Evolutionary conservation across 2,797 vertebrate genomes (phyloP), one percentile per base, ranked within the genome.

Genomic region (Podarcis siculus): DNA sequence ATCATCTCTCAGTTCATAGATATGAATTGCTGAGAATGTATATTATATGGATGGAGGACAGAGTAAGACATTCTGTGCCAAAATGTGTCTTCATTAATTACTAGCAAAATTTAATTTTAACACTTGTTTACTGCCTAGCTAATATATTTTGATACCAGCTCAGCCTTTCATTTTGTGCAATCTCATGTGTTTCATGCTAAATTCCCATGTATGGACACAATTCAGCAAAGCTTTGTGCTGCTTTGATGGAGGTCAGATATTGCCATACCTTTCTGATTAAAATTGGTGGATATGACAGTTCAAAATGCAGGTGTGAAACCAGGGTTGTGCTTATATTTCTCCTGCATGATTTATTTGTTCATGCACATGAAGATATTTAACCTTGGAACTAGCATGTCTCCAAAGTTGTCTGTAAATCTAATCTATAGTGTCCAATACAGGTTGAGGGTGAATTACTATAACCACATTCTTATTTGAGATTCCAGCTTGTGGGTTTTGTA

Each of bases 1-100:
- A 2, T 75, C 45, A 81, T 77, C 3, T 64, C 89, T 92, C 61
- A 76, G 82, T 45, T 55, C 45, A 66, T 9, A 4, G 86, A 92
- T 94, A 84, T 84, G 64, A 69, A 27, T 17, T 76, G 86, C 69
- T n/a, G 42, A 87, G 73, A 84, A 80, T 87, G n/a, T 66, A 55
- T 6, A 61, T 91, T n/a, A 58, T 66, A 89, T 84, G 23, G 42
- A 84, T 89, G 78, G 91, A 91, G 89, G 15, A n/a, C 64, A 86
- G 67, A 91, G 76, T 75, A 83, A 1, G 4, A 6, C 75, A 82
- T 91, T 85, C 81, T 85, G 19, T 82, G 72, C 39, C 0, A 0
- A 87, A 82, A 37, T 79, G 85, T 72, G 64, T 61, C 45, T 39
- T 85, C 13, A 73, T 81, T 90, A 23, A 82, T 87, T 91, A 87